These are phyloP conservation scores for Cantharis lateralis DNA, from an alignment of 2,888 invertebrate genomes.

Conservation along the genomic window DNA sequence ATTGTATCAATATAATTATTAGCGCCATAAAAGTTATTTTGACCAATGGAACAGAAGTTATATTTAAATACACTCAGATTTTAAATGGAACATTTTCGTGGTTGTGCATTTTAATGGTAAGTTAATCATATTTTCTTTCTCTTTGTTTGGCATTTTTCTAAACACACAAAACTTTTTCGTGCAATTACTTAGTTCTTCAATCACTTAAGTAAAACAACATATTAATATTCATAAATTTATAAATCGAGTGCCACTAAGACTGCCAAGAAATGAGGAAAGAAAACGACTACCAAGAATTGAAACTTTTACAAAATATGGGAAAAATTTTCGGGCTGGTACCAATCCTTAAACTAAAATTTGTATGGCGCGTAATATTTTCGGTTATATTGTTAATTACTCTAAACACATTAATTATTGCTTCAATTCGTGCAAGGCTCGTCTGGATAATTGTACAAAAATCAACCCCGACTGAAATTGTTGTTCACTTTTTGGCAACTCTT, in stretches of 20 bases:
- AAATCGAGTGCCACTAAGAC: neutral
- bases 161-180: too few species aligned
- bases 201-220: neutral
- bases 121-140: too few species aligned
- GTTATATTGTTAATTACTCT: neutral
- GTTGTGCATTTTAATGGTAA: neutral
- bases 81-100: neutral
- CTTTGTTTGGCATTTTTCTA: too few species aligned
- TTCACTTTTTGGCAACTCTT: neutral
- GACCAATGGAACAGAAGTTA: neutral
- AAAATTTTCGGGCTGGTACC: neutral
- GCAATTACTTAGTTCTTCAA: neutral
- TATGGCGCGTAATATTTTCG: neutral
- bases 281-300: neutral
- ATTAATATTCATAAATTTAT: neutral
- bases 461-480: neutral
- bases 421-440: neutral
- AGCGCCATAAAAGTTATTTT: neutral
- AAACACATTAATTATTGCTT: neutral
- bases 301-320: neutral
- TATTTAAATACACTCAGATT: neutral
- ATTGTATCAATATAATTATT: neutral
- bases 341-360: neutral
- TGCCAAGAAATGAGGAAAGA: neutral
- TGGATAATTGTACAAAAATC: neutral